A percentile compares a stretch with the other conserved stretches of the same genome.
Evolutionary conservation across 2,113 vertebrate genomes (phyloP).

Genomic region (Trochalopteron elliotii): DNA sequence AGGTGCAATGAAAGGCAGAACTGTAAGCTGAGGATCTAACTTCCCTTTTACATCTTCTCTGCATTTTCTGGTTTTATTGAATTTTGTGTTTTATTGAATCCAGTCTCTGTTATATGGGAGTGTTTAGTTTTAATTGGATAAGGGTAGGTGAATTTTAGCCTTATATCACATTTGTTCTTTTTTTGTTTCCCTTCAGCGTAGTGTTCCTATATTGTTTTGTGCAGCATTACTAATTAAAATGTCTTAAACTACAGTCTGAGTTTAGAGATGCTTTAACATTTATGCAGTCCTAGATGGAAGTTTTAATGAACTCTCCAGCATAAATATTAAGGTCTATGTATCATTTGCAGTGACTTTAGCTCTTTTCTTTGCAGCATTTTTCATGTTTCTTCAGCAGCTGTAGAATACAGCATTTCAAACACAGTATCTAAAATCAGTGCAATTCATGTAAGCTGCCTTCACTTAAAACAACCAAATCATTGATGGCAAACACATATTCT

Average conservation of each 20-base stretch:
- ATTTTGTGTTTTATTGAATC: neutral
- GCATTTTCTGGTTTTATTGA: neutral
- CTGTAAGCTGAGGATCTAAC: neutral
- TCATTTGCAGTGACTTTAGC: neutral
- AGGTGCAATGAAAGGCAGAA: neutral
- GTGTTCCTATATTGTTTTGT: neutral
- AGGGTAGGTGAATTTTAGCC: neutral
- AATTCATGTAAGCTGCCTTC: neutral
- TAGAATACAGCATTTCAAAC: neutral
- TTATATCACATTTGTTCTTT: neutral
- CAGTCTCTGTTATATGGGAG: neutral
- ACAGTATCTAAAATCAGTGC: neutral
- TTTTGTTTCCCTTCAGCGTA: neutral
- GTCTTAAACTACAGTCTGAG: neutral
- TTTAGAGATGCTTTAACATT: neutral
- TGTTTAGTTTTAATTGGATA: neutral
- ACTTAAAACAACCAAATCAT: neutral
- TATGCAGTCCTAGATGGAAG: neutral
- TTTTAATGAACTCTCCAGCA: neutral
- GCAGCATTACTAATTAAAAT: neutral
- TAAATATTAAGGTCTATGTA: neutral
- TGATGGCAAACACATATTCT: neutral
- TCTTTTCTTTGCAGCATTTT: neutral
- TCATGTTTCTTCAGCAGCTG: neutral
- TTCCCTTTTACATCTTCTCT: neutral